A percentile compares a stretch with the other conserved stretches of the same genome.
Conservation (phyloP, 2,113 vertebrate genomes). For the Microtus ochrogaster region DNA sequence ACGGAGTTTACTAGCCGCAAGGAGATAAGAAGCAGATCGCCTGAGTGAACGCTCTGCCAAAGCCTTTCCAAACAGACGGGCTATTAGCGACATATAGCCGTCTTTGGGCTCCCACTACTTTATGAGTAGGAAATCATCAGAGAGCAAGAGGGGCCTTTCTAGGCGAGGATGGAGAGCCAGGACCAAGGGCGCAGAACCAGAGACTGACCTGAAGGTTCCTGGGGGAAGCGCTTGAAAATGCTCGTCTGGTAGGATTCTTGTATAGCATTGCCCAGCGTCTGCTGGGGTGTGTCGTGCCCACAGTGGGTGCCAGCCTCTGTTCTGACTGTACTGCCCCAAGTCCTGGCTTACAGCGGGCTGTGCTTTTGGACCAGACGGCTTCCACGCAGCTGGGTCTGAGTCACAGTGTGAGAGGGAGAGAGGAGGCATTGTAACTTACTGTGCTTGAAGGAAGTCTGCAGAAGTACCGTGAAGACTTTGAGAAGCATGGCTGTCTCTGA, state of each 20-base stretch:
- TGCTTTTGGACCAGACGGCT: neutral
- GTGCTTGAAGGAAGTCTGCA: neutral
- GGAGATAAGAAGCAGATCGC: neutral
- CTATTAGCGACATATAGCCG: neutral
- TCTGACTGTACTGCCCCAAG: fast-evolving
- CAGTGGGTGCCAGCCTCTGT: neutral
- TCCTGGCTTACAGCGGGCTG: neutral
- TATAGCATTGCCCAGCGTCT: neutral
- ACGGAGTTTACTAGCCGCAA: neutral
- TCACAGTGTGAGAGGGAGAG: neutral
- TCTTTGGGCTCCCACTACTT: neutral
- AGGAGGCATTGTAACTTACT: neutral
- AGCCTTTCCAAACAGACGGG: neutral
- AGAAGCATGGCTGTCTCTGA: fast-evolving
- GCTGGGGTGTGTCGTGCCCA: neutral
- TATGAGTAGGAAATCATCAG: neutral
- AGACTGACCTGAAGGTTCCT: neutral
- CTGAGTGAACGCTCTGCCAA: neutral
- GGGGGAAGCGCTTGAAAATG: neutral
- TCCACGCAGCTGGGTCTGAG: neutral
- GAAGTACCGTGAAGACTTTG: fast-evolving
- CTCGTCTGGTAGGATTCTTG: neutral
- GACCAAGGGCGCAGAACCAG: neutral
- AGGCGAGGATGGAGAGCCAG: too few relatives aligned
- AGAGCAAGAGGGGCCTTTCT: neutral